Evolutionary conservation across 1,140 invertebrate genomes (phyloP).

Genomic region (Heliconius himera): DNA sequence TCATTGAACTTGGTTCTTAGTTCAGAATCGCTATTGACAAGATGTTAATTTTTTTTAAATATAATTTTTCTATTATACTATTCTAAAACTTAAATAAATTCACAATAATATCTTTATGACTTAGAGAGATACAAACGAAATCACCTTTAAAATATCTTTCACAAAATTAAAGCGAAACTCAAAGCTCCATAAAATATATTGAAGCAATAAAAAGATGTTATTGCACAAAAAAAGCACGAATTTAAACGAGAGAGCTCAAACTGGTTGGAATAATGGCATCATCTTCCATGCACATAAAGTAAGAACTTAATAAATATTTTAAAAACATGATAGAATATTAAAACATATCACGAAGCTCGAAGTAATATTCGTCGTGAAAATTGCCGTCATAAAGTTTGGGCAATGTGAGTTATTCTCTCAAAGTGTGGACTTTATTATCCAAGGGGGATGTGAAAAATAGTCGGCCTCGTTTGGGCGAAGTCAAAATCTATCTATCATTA

Average conservation of each 20-base stretch:
- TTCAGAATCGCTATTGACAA: no score
- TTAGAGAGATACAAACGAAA: not conserved
- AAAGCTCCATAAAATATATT: constrained; percentile 26
- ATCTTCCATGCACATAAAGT: constrained; percentile 54
- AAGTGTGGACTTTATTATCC: constrained; percentile 74
- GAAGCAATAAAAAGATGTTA: not conserved
- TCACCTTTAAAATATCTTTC: not conserved
- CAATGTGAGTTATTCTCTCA: constrained; percentile 70
- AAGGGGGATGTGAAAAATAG: constrained; percentile 59
- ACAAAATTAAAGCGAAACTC: constrained; percentile 23
- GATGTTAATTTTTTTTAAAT: no score
- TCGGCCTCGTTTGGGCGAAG: constrained; percentile 39
- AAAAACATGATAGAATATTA: constrained; percentile 73
- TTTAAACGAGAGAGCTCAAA: not conserved
- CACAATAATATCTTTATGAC: not conserved
- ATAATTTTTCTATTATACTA: no score
- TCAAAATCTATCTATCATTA: constrained; percentile 63
- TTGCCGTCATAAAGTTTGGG: constrained; percentile 70
- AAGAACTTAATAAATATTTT: constrained; percentile 74
- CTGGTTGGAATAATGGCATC: constrained; percentile 53
- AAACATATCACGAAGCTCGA: constrained; percentile 61
- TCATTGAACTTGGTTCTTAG: no score
- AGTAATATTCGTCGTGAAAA: constrained; percentile 70
- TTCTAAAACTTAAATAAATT: no score
- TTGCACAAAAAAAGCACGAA: constrained; percentile 5